Base-by-base conservation (phyloP, 1,140 invertebrate genomes). In the Kradibia gibbosae region DNA sequence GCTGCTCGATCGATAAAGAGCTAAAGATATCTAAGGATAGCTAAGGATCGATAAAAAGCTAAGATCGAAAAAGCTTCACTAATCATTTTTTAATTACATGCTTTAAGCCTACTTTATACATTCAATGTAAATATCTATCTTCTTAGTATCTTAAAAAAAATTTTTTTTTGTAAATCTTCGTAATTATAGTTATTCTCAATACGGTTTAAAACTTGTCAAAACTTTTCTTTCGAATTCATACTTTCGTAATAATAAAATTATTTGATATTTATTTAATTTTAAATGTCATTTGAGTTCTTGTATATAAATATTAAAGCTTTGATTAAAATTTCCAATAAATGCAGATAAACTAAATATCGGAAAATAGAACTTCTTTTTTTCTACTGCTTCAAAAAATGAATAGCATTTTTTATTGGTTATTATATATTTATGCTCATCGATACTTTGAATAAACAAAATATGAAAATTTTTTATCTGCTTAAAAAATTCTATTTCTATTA, bases 1-100 rank as follows among this genome's bases (percentile, higher is more conserved):
- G 57, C 77, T 78, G 62, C 50, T 78, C 57, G 28, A 62, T 55
- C 57, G 71, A 78, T 71, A 71, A n/a, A 78, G 45, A 45, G 48
- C n/a, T n/a, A n/a, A n/a, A n/a, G n/a, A n/a, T n/a, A n/a, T n/a
- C n/a, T n/a, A n/a, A n/a, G n/a, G n/a, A n/a, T n/a, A n/a, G n/a
- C n/a, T n/a, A n/a, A n/a, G n/a, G n/a, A n/a, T n/a, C n/a, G n/a
- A n/a, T n/a, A n/a, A n/a, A n/a, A n/a, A n/a, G n/a, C n/a, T n/a
- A n/a, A n/a, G n/a, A n/a, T n/a, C n/a, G n/a, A n/a, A n/a, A n/a
- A n/a, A n/a, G n/a, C n/a, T n/a, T n/a, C n/a, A n/a, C n/a, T n/a
- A n/a, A n/a, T n/a, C n/a, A n/a, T n/a, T n/a, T n/a, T n/a, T n/a
- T n/a, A n/a, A n/a, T 13, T 28, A 50, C 17, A 65, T 50, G 3